Conservation (phyloP, 2,113 vertebrate species). For the Archilochus colubris region DNA sequence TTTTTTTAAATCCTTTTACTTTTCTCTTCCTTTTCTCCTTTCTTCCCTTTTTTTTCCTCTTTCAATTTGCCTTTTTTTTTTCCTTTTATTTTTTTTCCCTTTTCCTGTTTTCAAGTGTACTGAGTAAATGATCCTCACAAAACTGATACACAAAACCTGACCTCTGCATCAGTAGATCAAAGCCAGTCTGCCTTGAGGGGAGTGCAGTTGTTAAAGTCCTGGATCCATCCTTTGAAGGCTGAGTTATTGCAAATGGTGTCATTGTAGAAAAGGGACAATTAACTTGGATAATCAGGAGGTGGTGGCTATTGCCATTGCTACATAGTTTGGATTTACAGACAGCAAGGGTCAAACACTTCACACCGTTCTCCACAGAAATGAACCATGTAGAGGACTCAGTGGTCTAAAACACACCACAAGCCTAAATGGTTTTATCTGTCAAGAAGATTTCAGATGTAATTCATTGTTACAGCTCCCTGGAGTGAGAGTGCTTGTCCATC, state of each 20-base stretch:
- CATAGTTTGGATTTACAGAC: constrained; percentile 46
- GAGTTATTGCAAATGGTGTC: not conserved
- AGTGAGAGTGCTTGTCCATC: constrained; percentile 69
- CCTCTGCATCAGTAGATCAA: not conserved
- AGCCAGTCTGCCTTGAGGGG: not conserved
- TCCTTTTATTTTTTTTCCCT: not conserved
- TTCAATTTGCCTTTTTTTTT: not conserved
- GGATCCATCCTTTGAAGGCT: constrained; percentile 24
- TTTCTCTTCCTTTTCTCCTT: too few relatives aligned
- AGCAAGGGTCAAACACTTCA: constrained; percentile 52
- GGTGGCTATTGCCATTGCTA: constrained; percentile 21
- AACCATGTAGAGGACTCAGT: constrained; percentile 19
- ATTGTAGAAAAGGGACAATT: constrained; percentile 34
- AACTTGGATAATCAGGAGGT: constrained; percentile 10
- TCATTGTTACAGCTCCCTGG: constrained; percentile 63
- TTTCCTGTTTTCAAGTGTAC: not conserved
- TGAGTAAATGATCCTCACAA: not conserved
- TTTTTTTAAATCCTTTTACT: too few relatives aligned
- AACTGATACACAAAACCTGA: not conserved
- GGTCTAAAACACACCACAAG: constrained; percentile 60
- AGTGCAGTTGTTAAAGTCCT: not conserved
- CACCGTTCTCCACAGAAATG: constrained; percentile 36
- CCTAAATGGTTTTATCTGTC: constrained; percentile 74
- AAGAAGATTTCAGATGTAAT: constrained; percentile 69
- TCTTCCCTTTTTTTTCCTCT: too few relatives aligned